Conservation (phyloP, 2,113 vertebrate species). For the Pyrgilauda ruficollis region DNA sequence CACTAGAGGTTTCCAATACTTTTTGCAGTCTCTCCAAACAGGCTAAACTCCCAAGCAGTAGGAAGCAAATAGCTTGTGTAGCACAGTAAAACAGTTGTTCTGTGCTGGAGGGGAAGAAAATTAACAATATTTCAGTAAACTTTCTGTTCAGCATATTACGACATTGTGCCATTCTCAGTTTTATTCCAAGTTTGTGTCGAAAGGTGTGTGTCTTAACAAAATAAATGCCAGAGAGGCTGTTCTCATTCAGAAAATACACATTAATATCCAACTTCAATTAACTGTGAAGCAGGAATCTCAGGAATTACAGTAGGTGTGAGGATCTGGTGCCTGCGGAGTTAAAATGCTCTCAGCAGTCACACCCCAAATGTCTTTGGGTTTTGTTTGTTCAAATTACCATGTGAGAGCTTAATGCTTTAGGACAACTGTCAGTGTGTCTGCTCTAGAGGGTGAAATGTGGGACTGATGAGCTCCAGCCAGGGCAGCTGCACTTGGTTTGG, state of each 20-base stretch:
- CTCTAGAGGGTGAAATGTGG: neutral
- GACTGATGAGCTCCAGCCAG: neutral
- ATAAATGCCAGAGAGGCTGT: neutral
- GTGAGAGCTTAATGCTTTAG: neutral
- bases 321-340: fast-evolving
- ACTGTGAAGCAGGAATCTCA: neutral
- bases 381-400: neutral
- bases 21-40: neutral
- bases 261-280: neutral
- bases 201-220: neutral
- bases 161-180: neutral
- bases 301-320: neutral
- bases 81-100: neutral
- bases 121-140: neutral
- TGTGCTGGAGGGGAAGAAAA: neutral
- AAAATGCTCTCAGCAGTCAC: neutral
- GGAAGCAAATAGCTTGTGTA: neutral
- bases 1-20: neutral
- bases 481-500: neutral
- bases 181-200: neutral
- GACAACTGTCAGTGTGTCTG: neutral
- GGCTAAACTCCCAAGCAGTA: neutral
- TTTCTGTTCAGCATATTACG: neutral
- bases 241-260: neutral
- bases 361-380: neutral